Percentiles rank a stretch among this genome's conserved stretches.
Evolutionary conservation across 2,113 vertebrate species (phyloP).

Genomic region (Todiramphus saurophagus): DNA sequence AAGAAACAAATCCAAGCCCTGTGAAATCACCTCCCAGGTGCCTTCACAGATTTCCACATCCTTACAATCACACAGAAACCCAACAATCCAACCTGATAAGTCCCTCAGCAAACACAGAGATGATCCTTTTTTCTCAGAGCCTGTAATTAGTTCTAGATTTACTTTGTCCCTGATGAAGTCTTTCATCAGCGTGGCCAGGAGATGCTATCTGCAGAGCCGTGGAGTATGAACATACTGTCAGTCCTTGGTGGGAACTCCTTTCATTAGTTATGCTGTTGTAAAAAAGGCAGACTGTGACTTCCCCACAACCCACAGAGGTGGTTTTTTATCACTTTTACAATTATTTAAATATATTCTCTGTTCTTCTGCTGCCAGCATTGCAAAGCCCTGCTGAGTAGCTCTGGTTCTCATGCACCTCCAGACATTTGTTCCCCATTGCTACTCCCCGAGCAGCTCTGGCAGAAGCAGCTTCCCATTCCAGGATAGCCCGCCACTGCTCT

Average conservation of each 20-base stretch:
- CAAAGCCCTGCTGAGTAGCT: background rate
- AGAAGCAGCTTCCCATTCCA: background rate
- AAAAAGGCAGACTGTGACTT: background rate
- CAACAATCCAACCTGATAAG: background rate
- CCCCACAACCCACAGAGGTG: background rate
- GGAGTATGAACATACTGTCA: background rate
- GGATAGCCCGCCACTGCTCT: accelerated
- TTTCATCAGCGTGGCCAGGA: background rate
- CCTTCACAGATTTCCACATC: background rate
- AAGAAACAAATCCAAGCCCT: background rate
- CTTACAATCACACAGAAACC: background rate
- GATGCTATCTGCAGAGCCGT: background rate
- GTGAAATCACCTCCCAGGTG: background rate
- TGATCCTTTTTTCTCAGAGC: background rate
- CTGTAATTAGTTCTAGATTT: background rate
- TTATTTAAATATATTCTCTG: background rate
- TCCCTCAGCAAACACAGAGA: background rate
- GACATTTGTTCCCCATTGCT: background rate
- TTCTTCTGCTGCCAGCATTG: background rate
- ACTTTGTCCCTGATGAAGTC: background rate
- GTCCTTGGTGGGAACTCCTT: background rate
- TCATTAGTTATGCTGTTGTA: background rate
- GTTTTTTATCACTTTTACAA: background rate
- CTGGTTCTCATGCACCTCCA: background rate
- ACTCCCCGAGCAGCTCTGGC: background rate